Evolutionary conservation across 37 sponge, comb jelly and placozoan species (phyloP).

Genomic region (Lycopodina hypogea): DNA sequence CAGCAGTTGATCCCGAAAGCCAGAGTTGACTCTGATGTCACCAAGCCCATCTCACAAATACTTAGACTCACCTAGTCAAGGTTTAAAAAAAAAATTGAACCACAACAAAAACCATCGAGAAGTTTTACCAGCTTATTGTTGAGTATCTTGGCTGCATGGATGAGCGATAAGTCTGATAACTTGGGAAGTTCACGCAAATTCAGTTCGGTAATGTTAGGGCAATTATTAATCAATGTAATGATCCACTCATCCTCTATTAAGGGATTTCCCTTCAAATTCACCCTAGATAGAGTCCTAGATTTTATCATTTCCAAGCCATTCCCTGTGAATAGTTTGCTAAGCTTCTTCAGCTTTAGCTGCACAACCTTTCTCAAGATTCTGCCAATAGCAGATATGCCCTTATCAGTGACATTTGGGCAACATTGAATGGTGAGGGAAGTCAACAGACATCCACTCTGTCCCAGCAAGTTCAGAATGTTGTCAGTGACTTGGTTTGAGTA

Average conservation of each 20-base stretch:
- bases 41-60: constrained; percentile 31
- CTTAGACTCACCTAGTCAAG: constrained; percentile 55
- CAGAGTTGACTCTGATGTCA: constrained; percentile 41
- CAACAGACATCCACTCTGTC: constrained; percentile 49
- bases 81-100: neutral
- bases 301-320: constrained; percentile 37
- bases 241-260: constrained; percentile 55
- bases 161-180: constrained; percentile 42
- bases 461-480: constrained; percentile 49
- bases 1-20: constrained; percentile 63
- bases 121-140: constrained; percentile 55
- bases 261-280: constrained; percentile 40
- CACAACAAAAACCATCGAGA: neutral
- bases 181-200: constrained; percentile 51
- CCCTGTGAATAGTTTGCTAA: constrained; percentile 30
- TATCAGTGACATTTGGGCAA: constrained; percentile 72
- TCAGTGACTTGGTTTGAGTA: constrained; percentile 68
- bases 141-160: constrained; percentile 38
- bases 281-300: constrained; percentile 15
- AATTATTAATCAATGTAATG: constrained; percentile 47
- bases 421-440: constrained; percentile 52
- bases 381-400: constrained; percentile 52
- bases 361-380: constrained; percentile 39
- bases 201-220: constrained; percentile 57
- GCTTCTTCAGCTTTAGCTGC: constrained; percentile 37